Base-by-base conservation (phyloP, 53 echinoderm and acorn worm species). In the Stichopus horrens region DNA sequence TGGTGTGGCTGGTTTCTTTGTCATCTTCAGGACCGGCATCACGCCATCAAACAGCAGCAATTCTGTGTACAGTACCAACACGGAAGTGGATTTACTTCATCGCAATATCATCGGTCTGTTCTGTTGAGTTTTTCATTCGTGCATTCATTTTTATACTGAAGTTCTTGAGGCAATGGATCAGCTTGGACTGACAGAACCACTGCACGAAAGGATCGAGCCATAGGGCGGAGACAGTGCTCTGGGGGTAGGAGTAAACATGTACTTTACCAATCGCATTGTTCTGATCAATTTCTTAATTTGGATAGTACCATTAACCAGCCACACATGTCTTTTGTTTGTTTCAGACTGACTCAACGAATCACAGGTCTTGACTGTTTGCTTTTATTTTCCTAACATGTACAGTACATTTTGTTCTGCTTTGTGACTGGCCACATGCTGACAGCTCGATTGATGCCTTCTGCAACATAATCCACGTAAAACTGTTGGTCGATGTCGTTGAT, bases 271-370 rank as follows among this genome's bases (percentile, higher is more conserved):
- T 88, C 13, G 88, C 87, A 52, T 86, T 53, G 55, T 90, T 93
- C 63, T 77, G 82, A 79, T 93, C 83, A 57, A 92, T 73, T 52
- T 92, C 74, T 89, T 67, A 88, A 91, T 75, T 73, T 92, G 57
- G 92, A 76, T 55, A 89, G 89, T 53, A 92, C 86, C 85, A 92
- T 89, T 5, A 77, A 77, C 77, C 77, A 52, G 8, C 89, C 89
- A 74, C 88, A 91, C 58, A 91, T 85, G 74, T 91, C 92, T 79
- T 92, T 92, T 7, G 92, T 90, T 81, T 92, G 88, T 88, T 93
- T 93, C 59, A 93, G 90, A 81, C 90, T 90, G 37, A 92, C 90
- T 68, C n/a, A 74, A 85, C 74, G 90, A 73, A 83, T 92, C 90
- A n/a, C 88, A 74, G 60, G 75, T 53, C 37, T 92, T 92, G 37